Conservation (phyloP, 2,888 invertebrate species). For the Serripes groenlandicus region DNA sequence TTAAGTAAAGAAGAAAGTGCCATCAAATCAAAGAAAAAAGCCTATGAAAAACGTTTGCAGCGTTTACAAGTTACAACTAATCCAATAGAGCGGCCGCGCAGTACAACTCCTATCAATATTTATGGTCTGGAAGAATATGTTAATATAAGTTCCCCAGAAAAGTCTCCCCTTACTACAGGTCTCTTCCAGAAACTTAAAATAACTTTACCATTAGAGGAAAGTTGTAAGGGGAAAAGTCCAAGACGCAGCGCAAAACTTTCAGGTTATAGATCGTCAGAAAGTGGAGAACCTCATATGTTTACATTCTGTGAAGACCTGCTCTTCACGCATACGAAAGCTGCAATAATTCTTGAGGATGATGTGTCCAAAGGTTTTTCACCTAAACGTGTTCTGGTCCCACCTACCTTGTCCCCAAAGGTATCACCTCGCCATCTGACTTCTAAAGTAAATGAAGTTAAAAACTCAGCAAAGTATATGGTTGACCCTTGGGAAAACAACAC, state of each 20-base stretch:
- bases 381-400: conserved; percentile 80
- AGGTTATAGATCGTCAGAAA: conserved; percentile 39
- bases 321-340: conserved; percentile 80
- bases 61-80: conserved; percentile 80
- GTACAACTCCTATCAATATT: conserved; percentile 82
- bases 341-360: conserved; percentile 78
- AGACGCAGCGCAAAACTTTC: conserved; percentile 53
- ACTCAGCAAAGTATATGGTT: not conserved
- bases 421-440: conserved; percentile 62
- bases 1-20: conserved; percentile 68
- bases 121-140: conserved; percentile 81
- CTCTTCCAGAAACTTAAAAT: conserved; percentile 80
- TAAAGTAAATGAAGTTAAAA: not conserved
- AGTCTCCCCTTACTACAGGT: conserved; percentile 58
- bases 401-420: conserved; percentile 76
- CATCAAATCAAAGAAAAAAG: conserved; percentile 78
- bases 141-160: conserved; percentile 78
- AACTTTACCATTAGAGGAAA: conserved; percentile 80
- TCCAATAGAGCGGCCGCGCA: conserved; percentile 81
- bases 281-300: conserved; percentile 65
- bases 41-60: conserved; percentile 79
- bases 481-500: conserved; percentile 2
- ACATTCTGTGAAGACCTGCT: conserved; percentile 80
- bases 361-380: conserved; percentile 75
- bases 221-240: conserved; percentile 70